phyloP scores from a whole-genome alignment of 2,113 vertebrate genomes.

The Toxotes chatareus region DNA sequence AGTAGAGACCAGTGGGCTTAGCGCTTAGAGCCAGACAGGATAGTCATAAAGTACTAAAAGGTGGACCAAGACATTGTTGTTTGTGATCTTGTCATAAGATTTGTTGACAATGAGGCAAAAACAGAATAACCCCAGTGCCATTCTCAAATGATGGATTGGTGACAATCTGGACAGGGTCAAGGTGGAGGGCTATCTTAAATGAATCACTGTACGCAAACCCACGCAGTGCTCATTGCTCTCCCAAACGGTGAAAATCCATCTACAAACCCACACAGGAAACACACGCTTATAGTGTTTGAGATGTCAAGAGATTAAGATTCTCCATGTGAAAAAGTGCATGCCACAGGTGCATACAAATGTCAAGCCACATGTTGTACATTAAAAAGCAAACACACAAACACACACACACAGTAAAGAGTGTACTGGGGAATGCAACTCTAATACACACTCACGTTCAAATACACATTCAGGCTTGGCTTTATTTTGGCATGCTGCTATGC shows the following conservation, averaged over 20 bases:
- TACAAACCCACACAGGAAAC: conserved; percentile 13
- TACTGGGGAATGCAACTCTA: neutral
- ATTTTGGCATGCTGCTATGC: conserved; percentile 60
- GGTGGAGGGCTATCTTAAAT: neutral
- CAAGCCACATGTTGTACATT: neutral
- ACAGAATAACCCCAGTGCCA: neutral
- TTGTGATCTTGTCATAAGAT: neutral
- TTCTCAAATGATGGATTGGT: neutral
- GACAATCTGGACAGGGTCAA: neutral
- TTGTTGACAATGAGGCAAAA: neutral
- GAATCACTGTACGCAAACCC: neutral
- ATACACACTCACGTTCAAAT: conserved; percentile 8
- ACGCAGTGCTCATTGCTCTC: neutral
- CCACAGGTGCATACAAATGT: conserved; percentile 32
- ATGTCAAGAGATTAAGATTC: neutral
- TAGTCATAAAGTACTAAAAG: neutral
- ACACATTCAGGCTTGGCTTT: conserved; percentile 34
- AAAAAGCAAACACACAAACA: neutral
- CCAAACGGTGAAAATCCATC: conserved; percentile 6
- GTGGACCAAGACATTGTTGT: neutral
- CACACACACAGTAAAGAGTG: conserved; percentile 9
- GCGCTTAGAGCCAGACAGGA: neutral
- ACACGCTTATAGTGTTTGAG: conserved; percentile 2
- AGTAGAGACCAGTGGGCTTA: neutral
- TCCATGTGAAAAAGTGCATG: conserved; percentile 2